phyloP scores from a whole-genome alignment of 2,113 vertebrate genomes.

The sheep (Ovis aries) region DNA sequence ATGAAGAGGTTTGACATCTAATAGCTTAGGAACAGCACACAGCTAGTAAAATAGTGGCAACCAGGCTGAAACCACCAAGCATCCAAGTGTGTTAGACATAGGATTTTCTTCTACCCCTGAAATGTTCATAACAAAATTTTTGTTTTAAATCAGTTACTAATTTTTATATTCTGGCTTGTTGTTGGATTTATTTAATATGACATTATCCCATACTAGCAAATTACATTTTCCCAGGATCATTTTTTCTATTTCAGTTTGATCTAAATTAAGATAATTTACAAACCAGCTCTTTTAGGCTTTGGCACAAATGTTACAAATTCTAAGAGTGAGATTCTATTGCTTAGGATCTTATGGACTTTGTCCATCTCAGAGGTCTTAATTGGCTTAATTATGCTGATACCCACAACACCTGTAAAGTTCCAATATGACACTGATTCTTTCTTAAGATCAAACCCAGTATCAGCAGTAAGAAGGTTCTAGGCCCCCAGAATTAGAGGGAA shows the following conservation, averaged over 20 bases:
- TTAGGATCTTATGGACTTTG: neutral
- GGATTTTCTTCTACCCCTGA: neutral
- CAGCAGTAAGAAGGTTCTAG: neutral
- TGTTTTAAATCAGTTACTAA: neutral
- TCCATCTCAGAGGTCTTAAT: neutral
- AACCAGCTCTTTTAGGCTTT: neutral
- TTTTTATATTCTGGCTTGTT: neutral
- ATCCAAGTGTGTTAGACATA: neutral
- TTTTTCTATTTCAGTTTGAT: conserved; percentile 5
- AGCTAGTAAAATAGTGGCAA: neutral
- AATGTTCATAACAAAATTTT: conserved; percentile 6
- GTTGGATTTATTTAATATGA: conserved; percentile 31
- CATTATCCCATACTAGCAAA: neutral
- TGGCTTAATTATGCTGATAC: neutral
- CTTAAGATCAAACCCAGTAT: conserved; percentile 21
- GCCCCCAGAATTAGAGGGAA: neutral
- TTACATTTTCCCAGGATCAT: neutral
- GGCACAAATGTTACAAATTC: neutral
- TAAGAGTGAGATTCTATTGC: neutral
- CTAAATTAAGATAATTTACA: conserved; percentile 27
- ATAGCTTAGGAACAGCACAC: neutral
- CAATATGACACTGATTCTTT: neutral
- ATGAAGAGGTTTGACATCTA: neutral
- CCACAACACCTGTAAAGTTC: neutral
- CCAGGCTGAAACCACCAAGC: neutral